phyloP scores from a whole-genome alignment of 2,113 vertebrate genomes.

The Macaca mulatta region DNA sequence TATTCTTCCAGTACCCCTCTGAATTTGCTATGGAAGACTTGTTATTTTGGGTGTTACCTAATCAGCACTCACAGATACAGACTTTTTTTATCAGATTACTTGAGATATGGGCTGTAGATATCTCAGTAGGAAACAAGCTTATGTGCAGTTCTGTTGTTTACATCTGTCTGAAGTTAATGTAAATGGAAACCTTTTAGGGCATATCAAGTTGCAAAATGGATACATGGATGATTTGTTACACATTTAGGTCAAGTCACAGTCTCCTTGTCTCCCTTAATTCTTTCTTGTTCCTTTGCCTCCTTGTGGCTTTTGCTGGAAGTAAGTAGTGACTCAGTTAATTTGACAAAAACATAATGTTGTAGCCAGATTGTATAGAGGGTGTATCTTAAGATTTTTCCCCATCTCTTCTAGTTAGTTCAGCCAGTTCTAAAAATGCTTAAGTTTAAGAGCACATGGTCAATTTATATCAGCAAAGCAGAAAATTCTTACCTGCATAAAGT shows the following conservation, averaged over 20 bases:
- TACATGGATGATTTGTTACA: not conserved
- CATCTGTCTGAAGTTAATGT: not conserved
- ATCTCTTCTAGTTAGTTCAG: not conserved
- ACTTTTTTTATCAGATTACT: not conserved
- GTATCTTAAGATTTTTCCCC: not conserved
- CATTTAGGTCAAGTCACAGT: not conserved
- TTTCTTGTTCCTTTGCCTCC: not conserved
- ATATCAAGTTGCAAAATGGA: not conserved
- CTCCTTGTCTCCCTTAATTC: not conserved
- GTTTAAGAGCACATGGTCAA: not conserved
- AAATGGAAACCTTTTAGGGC: not conserved
- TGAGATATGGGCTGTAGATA: not conserved
- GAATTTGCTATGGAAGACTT: not conserved
- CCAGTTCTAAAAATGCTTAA: not conserved
- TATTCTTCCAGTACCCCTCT: not conserved
- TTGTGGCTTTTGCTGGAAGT: not conserved
- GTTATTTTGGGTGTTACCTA: constrained; percentile 7
- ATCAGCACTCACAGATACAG: not conserved
- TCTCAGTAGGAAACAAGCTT: not conserved
- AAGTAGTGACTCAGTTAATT: not conserved
- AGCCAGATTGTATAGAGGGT: not conserved
- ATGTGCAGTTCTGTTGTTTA: not conserved
- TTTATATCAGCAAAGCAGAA: not conserved
- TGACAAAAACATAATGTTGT: not conserved
- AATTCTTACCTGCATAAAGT: not conserved